phyloP scores from a whole-genome alignment of 2,888 invertebrate species.

The Thumatha senex region DNA sequence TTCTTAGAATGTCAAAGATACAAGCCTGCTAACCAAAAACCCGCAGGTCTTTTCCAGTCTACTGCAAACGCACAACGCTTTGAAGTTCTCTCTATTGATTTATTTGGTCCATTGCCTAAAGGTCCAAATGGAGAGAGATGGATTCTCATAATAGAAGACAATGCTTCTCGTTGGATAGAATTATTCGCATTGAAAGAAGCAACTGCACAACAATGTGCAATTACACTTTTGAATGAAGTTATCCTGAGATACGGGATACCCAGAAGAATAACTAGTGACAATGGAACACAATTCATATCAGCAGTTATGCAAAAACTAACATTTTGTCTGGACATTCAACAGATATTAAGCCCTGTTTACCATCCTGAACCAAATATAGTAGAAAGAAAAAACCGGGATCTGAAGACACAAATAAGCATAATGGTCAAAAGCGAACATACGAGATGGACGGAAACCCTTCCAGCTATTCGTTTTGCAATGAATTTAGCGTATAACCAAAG shows the following conservation, averaged over 20 bases:
- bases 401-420: conserved; percentile 26
- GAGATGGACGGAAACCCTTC: neutral
- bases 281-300: conserved; percentile 48
- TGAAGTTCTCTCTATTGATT: conserved; percentile 43
- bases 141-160: conserved; percentile 15
- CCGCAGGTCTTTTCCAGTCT: conserved; percentile 45
- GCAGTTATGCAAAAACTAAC: conserved; percentile 45
- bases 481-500: neutral
- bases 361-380: conserved; percentile 41
- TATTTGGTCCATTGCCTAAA: conserved; percentile 28
- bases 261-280: conserved; percentile 45
- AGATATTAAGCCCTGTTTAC: conserved; percentile 40
- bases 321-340: conserved; percentile 31
- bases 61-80: conserved; percentile 26
- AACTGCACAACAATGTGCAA: neutral
- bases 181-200: conserved; percentile 18
- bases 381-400: conserved; percentile 21
- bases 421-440: conserved; percentile 3
- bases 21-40: conserved; percentile 44
- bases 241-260: neutral
- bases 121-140: neutral
- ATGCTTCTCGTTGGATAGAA: conserved; percentile 29
- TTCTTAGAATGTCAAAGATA: conserved; percentile 49
- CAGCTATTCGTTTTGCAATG: neutral
- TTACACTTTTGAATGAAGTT: neutral